These are phyloP conservation scores for Ceuthmochares aereus DNA, from an alignment of 2,113 vertebrate genomes.

Conservation along the genomic window DNA sequence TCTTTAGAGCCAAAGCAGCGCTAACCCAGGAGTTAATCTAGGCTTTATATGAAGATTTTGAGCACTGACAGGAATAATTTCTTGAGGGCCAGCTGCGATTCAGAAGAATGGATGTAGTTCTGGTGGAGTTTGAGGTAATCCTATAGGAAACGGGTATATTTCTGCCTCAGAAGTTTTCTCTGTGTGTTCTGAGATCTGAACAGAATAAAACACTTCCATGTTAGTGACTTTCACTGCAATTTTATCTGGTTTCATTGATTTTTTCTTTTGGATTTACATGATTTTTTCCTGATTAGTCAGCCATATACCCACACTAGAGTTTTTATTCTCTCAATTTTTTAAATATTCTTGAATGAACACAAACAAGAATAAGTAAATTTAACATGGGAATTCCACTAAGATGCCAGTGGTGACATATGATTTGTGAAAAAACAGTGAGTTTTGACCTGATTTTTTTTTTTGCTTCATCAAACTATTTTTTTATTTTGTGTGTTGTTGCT, in stretches of 20 bases:
- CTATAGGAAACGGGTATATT: neutral
- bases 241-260: neutral
- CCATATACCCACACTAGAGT: rapidly evolving
- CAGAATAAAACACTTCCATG: neutral
- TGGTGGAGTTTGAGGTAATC: neutral
- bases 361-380: neutral
- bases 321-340: neutral
- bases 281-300: neutral
- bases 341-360: neutral
- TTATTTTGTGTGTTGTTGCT: neutral
- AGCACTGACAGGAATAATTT: neutral
- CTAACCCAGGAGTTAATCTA: neutral
- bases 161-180: neutral
- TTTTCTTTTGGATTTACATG: neutral
- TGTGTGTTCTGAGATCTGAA: neutral
- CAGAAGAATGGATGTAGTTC: neutral
- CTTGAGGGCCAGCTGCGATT: neutral
- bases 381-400: neutral
- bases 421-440: neutral
- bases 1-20: neutral
- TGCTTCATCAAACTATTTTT: neutral
- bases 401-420: no score
- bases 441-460: neutral
- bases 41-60: neutral
- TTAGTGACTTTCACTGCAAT: neutral